These are phyloP conservation scores for Pygathrix nemaeus DNA, from an alignment of 2,113 vertebrate species.

Conservation along the genomic window DNA sequence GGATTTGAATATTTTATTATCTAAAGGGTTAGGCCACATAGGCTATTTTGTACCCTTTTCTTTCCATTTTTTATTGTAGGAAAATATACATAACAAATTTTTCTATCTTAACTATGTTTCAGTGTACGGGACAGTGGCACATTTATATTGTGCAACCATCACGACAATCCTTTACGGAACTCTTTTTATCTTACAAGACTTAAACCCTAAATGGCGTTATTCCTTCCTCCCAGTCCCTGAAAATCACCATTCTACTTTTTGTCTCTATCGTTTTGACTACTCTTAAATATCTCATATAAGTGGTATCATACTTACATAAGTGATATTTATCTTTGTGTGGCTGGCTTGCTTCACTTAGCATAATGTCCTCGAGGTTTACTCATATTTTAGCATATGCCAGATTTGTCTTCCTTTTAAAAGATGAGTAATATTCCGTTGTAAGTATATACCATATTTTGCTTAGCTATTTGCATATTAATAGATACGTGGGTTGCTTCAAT, in stretches of 20 bases:
- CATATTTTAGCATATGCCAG: neutral
- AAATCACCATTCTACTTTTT: neutral
- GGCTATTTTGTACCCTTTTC: neutral
- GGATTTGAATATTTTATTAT: neutral
- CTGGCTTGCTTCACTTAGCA: neutral
- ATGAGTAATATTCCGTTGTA: neutral
- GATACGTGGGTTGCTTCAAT: neutral
- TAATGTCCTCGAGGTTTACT: neutral
- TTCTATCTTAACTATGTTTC: no score
- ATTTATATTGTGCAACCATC: neutral
- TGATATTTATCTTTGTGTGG: neutral
- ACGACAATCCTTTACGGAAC: neutral
- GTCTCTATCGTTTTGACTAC: neutral
- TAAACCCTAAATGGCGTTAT: neutral
- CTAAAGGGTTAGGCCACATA: neutral
- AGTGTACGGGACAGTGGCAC: no score
- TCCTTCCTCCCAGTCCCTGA: neutral
- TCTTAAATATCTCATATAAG: neutral
- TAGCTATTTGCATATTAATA: neutral
- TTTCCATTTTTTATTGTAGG: neutral
- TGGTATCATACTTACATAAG: neutral
- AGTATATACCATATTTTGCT: neutral
- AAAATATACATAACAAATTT: neutral
- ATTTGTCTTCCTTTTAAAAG: neutral
- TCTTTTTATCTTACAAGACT: neutral